Evolutionary conservation across 2,888 invertebrate species (phyloP), one percentile per base, ranked within the genome.

Genomic region (Noctua comes): DNA sequence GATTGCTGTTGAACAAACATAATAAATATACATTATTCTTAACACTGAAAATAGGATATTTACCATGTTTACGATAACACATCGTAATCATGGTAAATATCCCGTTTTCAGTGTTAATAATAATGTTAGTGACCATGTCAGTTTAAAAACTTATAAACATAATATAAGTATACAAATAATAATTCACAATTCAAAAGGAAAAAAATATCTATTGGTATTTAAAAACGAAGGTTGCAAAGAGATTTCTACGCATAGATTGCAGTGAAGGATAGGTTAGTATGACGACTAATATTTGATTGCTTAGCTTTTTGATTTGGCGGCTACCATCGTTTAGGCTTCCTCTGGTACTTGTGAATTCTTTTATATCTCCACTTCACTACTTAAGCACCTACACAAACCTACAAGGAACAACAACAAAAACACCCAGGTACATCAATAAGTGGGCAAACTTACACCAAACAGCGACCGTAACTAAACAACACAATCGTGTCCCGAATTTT

Each of bases 361-460:
- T 79, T 27, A 16, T 1, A 27, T 57, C 3, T 31, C 36, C 48
- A 69, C 27, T 46, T 43, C 24, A 36, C 77, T 36, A 80, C 21
- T 51, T 36, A 54, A 21, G 21, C 59, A 51, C 31, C 2, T 27
- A 27, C 18, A 31, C 7, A 21, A 18, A 40, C 43, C 18, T 31
- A 65, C 24, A 72, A 69, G 16, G 65, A 86, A 82, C 43, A 82
- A 79, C 62, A 84, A 76, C 40, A 62, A 74, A 79, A 74, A 86
- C 68, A 71, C 70, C 46, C 82, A 80, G 77, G 84, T 73, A 77
- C 59, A 64, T 31, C 16, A 18, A 64, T 73, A 84, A 84, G 70
- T 83, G 85, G 51, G n/a, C 69, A 79, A 84, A 84, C 87, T 84
- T 62, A 84, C 80, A 80, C 87, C 85, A 84, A 85, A 87, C 85